These are phyloP conservation scores for Paracanthobrama guichenoti DNA, from an alignment of 2,113 vertebrate species.

Conservation along the genomic window DNA sequence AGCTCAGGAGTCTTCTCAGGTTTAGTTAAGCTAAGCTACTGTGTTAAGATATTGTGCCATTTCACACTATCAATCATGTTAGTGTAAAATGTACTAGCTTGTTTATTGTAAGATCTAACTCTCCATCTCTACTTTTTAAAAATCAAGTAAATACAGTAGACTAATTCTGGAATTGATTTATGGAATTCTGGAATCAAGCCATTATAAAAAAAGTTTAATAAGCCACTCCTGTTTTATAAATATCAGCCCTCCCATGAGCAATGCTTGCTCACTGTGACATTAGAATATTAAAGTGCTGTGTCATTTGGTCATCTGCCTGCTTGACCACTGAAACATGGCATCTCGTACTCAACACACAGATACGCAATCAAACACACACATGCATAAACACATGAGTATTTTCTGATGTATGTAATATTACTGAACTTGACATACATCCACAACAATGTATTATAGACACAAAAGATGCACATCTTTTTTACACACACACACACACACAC, in stretches of 20 bases:
- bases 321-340: conserved; percentile 28
- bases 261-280: conserved; percentile 10
- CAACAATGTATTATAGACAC: background rate
- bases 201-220: background rate
- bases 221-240: background rate
- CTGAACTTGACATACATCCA: background rate
- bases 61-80: background rate
- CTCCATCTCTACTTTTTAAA: background rate
- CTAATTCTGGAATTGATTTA: background rate
- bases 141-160: background rate
- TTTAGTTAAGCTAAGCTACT: background rate
- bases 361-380: background rate
- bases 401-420: background rate
- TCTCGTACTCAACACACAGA: background rate
- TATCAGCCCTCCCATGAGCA: background rate
- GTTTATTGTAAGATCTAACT: background rate
- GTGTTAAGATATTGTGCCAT: background rate
- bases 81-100: background rate
- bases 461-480: background rate
- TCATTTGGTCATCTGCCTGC: conserved; percentile 21
- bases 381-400: background rate
- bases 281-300: conserved; percentile 12
- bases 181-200: background rate
- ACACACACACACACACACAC: no score
- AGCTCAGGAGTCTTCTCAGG: background rate